phyloP scores from a whole-genome alignment of 2,797 vertebrate genomes.

The Bradypodion ventrale region DNA sequence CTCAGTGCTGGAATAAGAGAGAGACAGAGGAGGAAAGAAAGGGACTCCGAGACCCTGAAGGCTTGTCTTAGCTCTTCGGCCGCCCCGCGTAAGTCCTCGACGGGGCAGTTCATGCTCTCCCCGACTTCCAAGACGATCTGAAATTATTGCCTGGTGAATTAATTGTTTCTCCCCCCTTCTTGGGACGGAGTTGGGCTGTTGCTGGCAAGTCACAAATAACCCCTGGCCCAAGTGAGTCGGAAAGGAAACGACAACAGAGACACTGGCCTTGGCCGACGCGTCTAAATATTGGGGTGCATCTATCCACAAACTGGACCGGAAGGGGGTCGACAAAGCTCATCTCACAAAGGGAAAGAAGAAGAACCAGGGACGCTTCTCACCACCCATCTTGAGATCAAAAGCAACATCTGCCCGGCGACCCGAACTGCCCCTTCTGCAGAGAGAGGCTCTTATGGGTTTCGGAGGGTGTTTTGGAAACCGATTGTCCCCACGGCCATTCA shows the following conservation, averaged over 20 bases:
- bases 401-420: too few species aligned
- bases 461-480: not conserved
- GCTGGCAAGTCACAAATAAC: not conserved
- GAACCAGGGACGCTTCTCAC: too few species aligned
- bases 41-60: not conserved
- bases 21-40: too few species aligned
- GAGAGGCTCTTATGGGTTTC: not conserved
- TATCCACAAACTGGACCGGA: too few species aligned
- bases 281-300: too few species aligned
- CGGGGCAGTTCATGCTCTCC: not conserved
- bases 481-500: not conserved
- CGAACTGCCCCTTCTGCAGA: not conserved
- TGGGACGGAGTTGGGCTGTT: not conserved
- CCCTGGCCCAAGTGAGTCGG: not conserved
- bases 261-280: too few species aligned
- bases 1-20: constrained; percentile 2
- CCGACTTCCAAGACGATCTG: not conserved
- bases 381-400: not conserved
- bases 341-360: not conserved
- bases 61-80: not conserved
- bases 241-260: too few species aligned
- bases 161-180: too few species aligned
- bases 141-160: constrained; percentile 31
- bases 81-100: not conserved
- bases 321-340: too few species aligned